Percentiles rank a stretch among this genome's conserved stretches.
phyloP scores from a whole-genome alignment of 2,888 invertebrate species.

The Nephrotoma appendiculata region DNA sequence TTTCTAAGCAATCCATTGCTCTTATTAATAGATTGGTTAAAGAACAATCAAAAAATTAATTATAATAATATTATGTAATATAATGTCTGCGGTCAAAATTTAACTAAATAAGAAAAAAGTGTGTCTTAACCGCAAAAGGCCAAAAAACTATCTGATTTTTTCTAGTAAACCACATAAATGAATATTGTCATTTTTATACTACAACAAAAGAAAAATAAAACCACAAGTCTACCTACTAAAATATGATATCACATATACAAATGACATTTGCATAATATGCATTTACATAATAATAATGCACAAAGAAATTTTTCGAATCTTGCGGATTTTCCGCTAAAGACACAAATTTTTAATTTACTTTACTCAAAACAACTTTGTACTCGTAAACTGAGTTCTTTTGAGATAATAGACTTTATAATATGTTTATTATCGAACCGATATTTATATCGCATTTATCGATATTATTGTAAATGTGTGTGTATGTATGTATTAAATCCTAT shows the following conservation, averaged over 20 bases:
- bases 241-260: neutral
- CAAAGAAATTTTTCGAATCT: neutral
- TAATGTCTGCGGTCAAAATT: no score
- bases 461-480: neutral
- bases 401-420: neutral
- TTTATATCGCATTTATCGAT: neutral
- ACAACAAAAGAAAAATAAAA: neutral
- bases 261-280: neutral
- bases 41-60: no score
- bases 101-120: neutral
- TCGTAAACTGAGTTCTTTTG: neutral
- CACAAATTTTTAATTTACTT: neutral
- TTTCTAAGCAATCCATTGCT: no score
- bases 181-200: neutral
- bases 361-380: neutral
- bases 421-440: neutral
- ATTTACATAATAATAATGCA: neutral
- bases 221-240: neutral
- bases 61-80: no score
- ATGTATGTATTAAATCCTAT: neutral
- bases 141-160: neutral
- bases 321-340: neutral
- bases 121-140: neutral
- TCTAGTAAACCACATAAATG: neutral
- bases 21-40: no score